phyloP scores from a whole-genome alignment of 2,113 vertebrate genomes.

The Xyrauchen texanus region DNA sequence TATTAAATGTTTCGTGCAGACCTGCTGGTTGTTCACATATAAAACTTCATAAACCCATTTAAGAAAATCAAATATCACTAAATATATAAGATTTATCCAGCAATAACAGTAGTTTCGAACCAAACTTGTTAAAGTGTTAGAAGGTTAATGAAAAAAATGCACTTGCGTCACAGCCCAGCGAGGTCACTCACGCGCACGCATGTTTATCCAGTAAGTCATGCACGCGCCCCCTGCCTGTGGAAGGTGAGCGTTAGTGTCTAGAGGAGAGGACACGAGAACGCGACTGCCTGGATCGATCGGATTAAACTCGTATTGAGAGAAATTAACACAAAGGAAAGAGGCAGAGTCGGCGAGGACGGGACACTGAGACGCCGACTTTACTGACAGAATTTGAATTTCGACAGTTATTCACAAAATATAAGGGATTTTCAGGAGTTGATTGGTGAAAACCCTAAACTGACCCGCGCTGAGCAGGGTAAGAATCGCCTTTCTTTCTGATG shows the following conservation, averaged over 20 bases:
- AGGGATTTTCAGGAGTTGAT: conserved; percentile 33
- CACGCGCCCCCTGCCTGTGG: conserved; percentile 74
- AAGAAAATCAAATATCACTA: too few relatives aligned
- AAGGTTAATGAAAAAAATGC: conserved; percentile 36
- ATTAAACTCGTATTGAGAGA: conserved; percentile 96
- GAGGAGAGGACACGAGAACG: conserved; percentile 83
- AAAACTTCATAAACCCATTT: too few relatives aligned
- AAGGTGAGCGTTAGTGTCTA: conserved; percentile 83
- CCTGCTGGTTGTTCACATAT: too few relatives aligned
- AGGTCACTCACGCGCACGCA: conserved; percentile 78
- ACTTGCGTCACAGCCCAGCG: conserved; percentile 64
- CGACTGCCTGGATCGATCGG: conserved; percentile 93
- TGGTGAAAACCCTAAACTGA: conserved; percentile 42
- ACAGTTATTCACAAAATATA: conserved; percentile 27
- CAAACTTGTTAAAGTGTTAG: neutral
- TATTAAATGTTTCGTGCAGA: too few relatives aligned
- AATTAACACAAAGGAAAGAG: conserved; percentile 90
- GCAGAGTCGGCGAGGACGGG: conserved; percentile 72
- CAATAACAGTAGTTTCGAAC: neutral
- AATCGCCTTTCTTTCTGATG: conserved; percentile 17
- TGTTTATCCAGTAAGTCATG: conserved; percentile 75
- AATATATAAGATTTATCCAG: neutral
- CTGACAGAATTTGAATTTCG: conserved; percentile 63
- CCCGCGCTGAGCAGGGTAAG: conserved; percentile 43
- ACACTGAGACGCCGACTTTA: conserved; percentile 75